Evolutionary conservation across 2,113 vertebrate species (phyloP), one percentile per base, ranked within the genome.

Genomic region (Pseudorectes ferrugineus): DNA sequence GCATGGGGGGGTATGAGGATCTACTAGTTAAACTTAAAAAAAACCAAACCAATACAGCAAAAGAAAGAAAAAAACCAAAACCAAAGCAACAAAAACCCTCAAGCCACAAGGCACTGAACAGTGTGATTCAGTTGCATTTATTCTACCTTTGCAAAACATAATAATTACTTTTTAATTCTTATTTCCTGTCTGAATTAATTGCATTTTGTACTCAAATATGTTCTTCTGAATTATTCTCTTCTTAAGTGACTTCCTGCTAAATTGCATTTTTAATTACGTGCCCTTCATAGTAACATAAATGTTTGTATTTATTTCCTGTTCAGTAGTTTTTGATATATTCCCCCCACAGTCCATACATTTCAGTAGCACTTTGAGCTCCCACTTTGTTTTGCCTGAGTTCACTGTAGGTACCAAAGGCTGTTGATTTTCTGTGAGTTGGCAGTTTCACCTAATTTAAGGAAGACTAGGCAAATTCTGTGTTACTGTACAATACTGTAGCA

Each of bases 121-220:
- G 9, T 75, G 35, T 58, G 26, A 63, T 61, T 70, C 35, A 28
- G n/a, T 66, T 85, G 33, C 29, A 35, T 77, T 80, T 84, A 55
- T 72, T 89, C 61, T 87, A 20, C 51, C 22, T 70, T 83, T 71
- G 35, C 29, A 93, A 79, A 86, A 75, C 55, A 26, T 17, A 40
- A 36, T 92, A 78, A 77, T 81, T 83, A 43, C 43, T 68, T 87
- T 65, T 81, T 24, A 84, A 45, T 88, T 88, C 46, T 52, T 81
- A 74, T 43, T 90, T 95, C 68, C 72, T 78, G 26, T 79, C 49
- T 85, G 58, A 83, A 91, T 91, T 92, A 81, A 71, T 92, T 87
- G 18, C 20, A 52, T 94, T 96, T 96, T 82, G 18, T 58, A 83
- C 18, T 62, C 6, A 3, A 57, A 54, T 36, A n/a, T 51, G 35